These are phyloP conservation scores for Prionailurus bengalensis DNA, from an alignment of 2,113 vertebrate species.

Conservation along the genomic window DNA sequence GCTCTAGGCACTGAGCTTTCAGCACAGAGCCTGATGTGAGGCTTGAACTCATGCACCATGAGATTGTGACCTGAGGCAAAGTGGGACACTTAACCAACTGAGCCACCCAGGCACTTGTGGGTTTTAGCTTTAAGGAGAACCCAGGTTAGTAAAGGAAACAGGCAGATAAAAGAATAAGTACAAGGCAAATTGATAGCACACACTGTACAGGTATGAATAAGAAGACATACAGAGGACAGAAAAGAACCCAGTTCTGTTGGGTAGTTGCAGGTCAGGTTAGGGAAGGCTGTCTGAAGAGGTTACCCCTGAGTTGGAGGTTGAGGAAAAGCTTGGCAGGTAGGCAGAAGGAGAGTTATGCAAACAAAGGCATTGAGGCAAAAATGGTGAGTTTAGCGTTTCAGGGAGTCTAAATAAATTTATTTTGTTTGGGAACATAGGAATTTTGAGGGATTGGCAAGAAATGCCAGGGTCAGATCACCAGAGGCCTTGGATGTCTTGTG, in stretches of 20 bases:
- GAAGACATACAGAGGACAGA: not conserved
- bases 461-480: not conserved
- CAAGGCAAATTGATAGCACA: not conserved
- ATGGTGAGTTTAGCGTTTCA: not conserved
- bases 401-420: not conserved
- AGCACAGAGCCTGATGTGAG: too few species aligned
- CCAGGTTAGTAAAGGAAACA: slow-evolving; percentile 8
- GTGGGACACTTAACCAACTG: too few species aligned
- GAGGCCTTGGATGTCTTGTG: not conserved
- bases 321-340: not conserved
- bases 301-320: not conserved
- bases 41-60: too few species aligned
- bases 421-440: not conserved
- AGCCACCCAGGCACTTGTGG: too few species aligned
- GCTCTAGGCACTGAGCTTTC: too few species aligned
- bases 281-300: not conserved
- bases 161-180: not conserved
- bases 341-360: not conserved
- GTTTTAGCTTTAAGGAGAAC: slow-evolving; percentile 1
- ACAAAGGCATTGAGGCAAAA: not conserved
- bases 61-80: too few species aligned
- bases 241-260: not conserved
- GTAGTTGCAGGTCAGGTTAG: not conserved
- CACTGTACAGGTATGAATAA: not conserved
- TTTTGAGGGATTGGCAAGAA: not conserved